Conservation (phyloP, 2,888 invertebrate genomes). For the Tetheella fluctuosa region DNA sequence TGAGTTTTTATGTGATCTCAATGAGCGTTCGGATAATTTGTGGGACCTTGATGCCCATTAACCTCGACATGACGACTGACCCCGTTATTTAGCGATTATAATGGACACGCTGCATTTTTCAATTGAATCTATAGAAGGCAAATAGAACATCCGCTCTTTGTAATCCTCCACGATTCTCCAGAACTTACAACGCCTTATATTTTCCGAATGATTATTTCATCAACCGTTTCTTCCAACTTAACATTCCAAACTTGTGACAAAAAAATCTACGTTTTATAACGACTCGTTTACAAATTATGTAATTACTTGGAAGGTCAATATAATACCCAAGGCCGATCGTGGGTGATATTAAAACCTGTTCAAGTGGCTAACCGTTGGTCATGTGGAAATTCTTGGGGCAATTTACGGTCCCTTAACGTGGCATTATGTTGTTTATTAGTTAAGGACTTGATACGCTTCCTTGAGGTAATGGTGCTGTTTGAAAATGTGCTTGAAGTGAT, state of each 20-base stretch:
- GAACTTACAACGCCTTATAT: background rate
- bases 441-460: conserved; percentile 37
- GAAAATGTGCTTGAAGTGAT: background rate
- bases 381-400: conserved; percentile 48
- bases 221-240: conserved; percentile 33
- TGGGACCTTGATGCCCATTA: conserved; percentile 59
- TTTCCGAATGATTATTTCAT: conserved; percentile 38
- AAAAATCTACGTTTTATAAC: conserved; percentile 50
- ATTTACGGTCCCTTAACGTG: conserved; percentile 40
- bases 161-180: background rate
- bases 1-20: conserved; percentile 26
- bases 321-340: conserved; percentile 60
- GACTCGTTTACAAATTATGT: conserved; percentile 61
- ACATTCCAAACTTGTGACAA: conserved; percentile 41
- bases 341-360: conserved; percentile 60
- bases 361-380: conserved; percentile 41
- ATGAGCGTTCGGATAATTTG: conserved; percentile 35
- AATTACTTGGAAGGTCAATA: conserved; percentile 65
- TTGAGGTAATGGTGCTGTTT: conserved; percentile 26
- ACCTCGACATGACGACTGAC: conserved; percentile 52
- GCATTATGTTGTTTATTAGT: conserved; percentile 47
- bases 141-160: conserved; percentile 31
- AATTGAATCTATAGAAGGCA: conserved; percentile 48
- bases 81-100: conserved; percentile 56
- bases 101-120: conserved; percentile 54